A percentile compares a stretch with the other conserved stretches of the same genome.
Evolutionary conservation across 2,888 invertebrate genomes (phyloP).

Genomic region (Taphrorychus bicolor): DNA sequence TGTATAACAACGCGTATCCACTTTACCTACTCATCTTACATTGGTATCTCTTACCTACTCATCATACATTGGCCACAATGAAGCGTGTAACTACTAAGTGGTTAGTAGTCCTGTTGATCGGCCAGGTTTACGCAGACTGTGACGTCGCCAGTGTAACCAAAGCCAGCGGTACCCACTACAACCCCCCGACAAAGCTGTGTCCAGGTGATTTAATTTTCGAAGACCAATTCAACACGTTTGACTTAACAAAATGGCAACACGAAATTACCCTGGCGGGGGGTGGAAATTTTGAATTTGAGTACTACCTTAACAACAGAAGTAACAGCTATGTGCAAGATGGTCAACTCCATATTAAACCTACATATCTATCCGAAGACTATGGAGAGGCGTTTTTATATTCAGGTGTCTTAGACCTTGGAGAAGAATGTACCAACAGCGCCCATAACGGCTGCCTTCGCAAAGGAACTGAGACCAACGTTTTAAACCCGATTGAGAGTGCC

Average conservation of each 20-base stretch:
- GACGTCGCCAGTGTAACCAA: conserved; percentile 1
- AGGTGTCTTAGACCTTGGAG: conserved; percentile 64
- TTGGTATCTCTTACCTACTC: too few species aligned
- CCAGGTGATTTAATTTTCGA: conserved; percentile 36
- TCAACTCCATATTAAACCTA: conserved; percentile 68
- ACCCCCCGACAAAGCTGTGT: conserved; percentile 27
- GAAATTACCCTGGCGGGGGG: conserved; percentile 38
- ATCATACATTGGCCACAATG: too few species aligned
- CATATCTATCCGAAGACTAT: conserved; percentile 64
- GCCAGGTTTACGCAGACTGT: too few species aligned
- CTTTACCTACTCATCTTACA: too few species aligned
- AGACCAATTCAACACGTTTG: conserved; percentile 29
- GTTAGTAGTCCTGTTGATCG: too few species aligned
- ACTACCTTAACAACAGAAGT: conserved; percentile 71
- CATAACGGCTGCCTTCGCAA: conserved; percentile 66
- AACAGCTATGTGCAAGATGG: conserved; percentile 70
- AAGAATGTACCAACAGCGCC: conserved; percentile 58
- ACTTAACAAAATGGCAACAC: conserved; percentile 32
- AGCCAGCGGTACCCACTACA: too few species aligned
- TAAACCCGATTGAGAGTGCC: conserved; percentile 72
- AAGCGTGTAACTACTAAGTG: too few species aligned
- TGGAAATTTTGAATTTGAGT: conserved; percentile 65
- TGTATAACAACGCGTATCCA: too few species aligned
- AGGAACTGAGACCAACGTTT: conserved; percentile 60
- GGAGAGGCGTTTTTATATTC: conserved; percentile 64